phyloP scores from a whole-genome alignment of 2,113 vertebrate genomes.

The Empidonax alnorum region DNA sequence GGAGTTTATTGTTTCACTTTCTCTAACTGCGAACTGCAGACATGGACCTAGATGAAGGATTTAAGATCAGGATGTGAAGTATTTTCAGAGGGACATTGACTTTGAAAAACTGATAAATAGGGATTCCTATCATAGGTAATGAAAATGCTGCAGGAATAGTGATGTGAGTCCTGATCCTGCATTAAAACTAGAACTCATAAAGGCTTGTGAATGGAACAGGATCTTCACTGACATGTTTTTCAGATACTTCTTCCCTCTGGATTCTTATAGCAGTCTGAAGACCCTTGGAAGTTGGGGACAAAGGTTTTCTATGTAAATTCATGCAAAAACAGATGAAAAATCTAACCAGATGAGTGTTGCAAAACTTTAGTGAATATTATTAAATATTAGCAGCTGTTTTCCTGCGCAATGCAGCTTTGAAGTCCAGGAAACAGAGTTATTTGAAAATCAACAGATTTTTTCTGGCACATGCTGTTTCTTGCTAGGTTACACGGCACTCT shows the following conservation, averaged over 20 bases:
- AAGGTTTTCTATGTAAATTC: background rate
- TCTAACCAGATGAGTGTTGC: background rate
- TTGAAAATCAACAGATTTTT: background rate
- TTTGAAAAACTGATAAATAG: background rate
- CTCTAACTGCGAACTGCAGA: background rate
- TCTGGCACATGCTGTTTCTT: background rate
- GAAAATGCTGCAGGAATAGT: background rate
- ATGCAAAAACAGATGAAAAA: background rate
- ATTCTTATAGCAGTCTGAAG: background rate
- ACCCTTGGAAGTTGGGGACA: background rate
- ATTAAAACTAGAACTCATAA: background rate
- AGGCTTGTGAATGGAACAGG: background rate
- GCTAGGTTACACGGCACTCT: background rate
- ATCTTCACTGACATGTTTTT: background rate
- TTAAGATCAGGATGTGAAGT: background rate
- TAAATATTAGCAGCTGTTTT: background rate
- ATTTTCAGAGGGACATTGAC: background rate
- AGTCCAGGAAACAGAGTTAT: background rate
- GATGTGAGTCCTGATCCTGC: background rate
- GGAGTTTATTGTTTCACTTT: background rate
- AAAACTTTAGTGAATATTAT: background rate
- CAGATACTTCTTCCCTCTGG: background rate
- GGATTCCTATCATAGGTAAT: background rate
- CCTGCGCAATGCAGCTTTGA: background rate
- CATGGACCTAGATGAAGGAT: background rate